phyloP scores from a whole-genome alignment of 53 echinoderm and acorn worm species.

The Apostichopus leukothele region DNA sequence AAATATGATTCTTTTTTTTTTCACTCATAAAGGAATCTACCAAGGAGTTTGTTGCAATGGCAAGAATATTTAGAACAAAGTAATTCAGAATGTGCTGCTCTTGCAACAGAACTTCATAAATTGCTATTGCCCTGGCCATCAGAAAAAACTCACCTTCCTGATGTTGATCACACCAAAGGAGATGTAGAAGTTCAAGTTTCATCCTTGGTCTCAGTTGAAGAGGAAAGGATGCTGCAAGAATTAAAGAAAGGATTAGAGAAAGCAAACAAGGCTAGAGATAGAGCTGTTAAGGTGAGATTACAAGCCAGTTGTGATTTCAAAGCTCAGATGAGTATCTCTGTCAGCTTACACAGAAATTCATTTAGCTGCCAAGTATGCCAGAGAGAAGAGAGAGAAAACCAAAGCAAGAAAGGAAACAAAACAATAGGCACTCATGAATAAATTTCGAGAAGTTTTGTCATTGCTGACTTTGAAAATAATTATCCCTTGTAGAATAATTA shows the following conservation, averaged over 20 bases:
- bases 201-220: background rate
- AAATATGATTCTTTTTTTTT: too few species aligned
- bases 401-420: too few species aligned
- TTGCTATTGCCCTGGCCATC: constrained; percentile 19
- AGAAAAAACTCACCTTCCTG: background rate
- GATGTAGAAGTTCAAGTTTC: background rate
- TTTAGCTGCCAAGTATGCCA: too few species aligned
- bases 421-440: too few species aligned
- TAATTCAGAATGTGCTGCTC: background rate
- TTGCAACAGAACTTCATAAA: background rate
- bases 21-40: background rate
- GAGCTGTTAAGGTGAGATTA: constrained; percentile 2
- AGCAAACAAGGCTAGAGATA: constrained; percentile 21
- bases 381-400: too few species aligned
- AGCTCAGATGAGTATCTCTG: too few species aligned
- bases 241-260: constrained; percentile 26
- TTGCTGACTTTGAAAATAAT: too few species aligned
- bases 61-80: background rate
- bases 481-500: too few species aligned
- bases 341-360: too few species aligned
- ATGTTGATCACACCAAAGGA: background rate
- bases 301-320: too few species aligned
- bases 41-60: background rate
- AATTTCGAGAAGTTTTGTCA: too few species aligned
- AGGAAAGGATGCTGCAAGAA: constrained; percentile 9